Base-by-base conservation (phyloP, 2,888 invertebrate species). In the Cephus nigrinus region DNA sequence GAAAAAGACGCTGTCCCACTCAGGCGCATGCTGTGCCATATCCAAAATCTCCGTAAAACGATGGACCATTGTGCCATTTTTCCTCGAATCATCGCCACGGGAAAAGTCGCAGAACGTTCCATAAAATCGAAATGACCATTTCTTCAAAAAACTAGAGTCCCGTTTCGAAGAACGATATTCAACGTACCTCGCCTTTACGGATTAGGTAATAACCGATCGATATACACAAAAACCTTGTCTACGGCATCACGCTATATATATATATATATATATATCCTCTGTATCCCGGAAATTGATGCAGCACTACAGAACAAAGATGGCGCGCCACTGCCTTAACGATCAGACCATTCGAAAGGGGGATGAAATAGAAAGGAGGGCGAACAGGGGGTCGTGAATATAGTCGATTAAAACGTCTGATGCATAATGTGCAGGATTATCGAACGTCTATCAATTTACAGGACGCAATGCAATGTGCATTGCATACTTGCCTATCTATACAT, bases 391-490 rank as follows among this genome's bases (percentile, higher is more conserved):
- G 55, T 23, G 23, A 9, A 23, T 23, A 55, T 9, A 55, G 55
- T 55, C 55, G 71, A 71, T 71, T 71, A 71, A 71, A 71, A 71
- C 71, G 71, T 33, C 71, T 30, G 9, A 71, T 71, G 32, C 71
- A 71, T 33, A 71, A 71, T 71, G 71, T 30, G 71, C 71, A 32
- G 71, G 32, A 31, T 71, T 71, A 71, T 71, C 31, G 31, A 71
- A 71, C 71, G 71, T 71, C 71, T 71, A 71, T 31, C 32, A 71
- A 31, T 31, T 71, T 71, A 4, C 31, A 31, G 71, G 71, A 71
- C 31, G 33, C 33, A 2, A 12, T 31, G 71, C 23, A 55, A 40
- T 36, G 15, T 36, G 36, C 36, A 36, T 23, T 5, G 55, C 55
- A 9, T 55, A 55, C 9, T 55, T 55, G 55, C 23, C 55, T 55